These are phyloP conservation scores for Metopia argyrocephala DNA, from an alignment of 2,888 invertebrate genomes.

Conservation along the genomic window DNA sequence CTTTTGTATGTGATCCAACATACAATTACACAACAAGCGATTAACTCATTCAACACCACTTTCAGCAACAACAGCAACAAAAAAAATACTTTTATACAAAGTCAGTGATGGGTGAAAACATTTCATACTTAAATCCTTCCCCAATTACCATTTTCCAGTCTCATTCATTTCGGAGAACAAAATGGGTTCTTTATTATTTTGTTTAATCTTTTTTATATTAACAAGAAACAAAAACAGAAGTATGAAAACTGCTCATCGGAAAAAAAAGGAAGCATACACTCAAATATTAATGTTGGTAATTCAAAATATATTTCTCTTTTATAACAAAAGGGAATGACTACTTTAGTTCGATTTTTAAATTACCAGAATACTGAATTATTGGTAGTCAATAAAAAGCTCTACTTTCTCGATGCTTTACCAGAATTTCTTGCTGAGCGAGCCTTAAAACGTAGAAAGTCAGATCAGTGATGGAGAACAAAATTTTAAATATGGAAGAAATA, in stretches of 20 bases:
- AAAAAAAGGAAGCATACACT: background rate
- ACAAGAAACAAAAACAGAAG: background rate
- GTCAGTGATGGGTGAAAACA: slow-evolving; percentile 38
- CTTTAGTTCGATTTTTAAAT: too few relatives aligned
- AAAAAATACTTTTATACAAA: slow-evolving; percentile 25
- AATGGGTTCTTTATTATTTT: slow-evolving; percentile 53
- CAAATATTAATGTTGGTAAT: background rate
- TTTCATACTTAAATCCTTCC: too few relatives aligned
- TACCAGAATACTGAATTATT: too few relatives aligned
- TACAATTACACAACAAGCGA: slow-evolving; percentile 48
- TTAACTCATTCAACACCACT: slow-evolving; percentile 54
- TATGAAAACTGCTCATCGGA: background rate
- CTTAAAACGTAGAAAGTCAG: too few relatives aligned
- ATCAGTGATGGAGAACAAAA: too few relatives aligned
- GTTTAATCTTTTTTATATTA: slow-evolving; percentile 30
- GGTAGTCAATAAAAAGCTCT: too few relatives aligned
- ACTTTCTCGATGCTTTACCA: too few relatives aligned
- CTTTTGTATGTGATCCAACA: background rate
- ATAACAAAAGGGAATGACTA: too few relatives aligned
- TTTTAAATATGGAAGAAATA: too few relatives aligned
- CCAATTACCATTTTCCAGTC: too few relatives aligned
- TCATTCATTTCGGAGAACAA: background rate
- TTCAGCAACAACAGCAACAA: slow-evolving; percentile 25
- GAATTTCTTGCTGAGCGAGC: too few relatives aligned
- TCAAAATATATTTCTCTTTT: background rate